Base-by-base conservation (phyloP, 2,888 invertebrate species). In the Conchocele bisecta region DNA sequence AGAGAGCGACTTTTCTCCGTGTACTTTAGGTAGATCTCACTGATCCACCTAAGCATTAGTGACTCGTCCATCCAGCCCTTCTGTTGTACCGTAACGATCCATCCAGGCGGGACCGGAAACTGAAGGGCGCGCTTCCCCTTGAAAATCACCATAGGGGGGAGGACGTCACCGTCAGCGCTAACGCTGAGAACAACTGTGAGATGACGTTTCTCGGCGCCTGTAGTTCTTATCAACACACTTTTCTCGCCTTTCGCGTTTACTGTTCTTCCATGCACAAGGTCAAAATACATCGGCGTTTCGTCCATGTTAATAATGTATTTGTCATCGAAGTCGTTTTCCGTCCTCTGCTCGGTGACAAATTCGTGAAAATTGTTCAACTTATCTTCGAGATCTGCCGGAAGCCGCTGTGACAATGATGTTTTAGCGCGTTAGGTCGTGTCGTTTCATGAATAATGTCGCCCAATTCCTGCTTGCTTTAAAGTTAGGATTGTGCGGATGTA, bases 221-320 rank as follows among this genome's bases (percentile, higher is more conserved):
- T 67, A 17, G 61, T 58, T 17, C 50, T 29, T 11, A 72, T 24
- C 13, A 15, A 11, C 15, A 66, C 57, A 42, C 24, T 53, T 26
- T 56, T 66, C 4, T 20, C 26, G 4, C 67, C 73, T 11, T 35
- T 51, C 5, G 39, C 33, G 17, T 50, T 28, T 6, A 73, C 39
- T 4, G 61, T 67, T 35, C 22, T 39, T n/a, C 41, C 31, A 3
- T 66, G 75, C 13, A 66, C 53, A 15, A 75, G 39, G 37, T 54
- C 63, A 35, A 63, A 63, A 39, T 53, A 54, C 22, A 63, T 37
- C 2, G 63, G 63, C 0, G 66, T 58, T 33, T 74, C 65, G 28
- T 74, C 69, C 69, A 74, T 74, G 31, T 74, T 69, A 1, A 69
- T 53, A 11, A 75, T 75, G 15, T 39, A 26, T n/a, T 33, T 33